Evolutionary conservation across 2,113 vertebrate genomes (phyloP).

Genomic region (Neolamprologus toae): DNA sequence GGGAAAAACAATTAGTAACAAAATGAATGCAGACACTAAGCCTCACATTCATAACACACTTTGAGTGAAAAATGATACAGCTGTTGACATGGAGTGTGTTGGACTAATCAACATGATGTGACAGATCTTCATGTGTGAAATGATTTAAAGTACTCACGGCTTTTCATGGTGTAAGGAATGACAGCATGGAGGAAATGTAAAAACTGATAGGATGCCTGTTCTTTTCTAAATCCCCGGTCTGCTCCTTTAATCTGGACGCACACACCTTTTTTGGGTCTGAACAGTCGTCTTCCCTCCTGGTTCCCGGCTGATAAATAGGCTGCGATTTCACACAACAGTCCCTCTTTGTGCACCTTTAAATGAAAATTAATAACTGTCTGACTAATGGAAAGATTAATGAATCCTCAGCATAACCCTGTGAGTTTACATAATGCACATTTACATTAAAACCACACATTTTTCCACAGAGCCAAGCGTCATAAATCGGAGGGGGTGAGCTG

Average conservation of each 20-base stretch:
- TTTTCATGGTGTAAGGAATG: not conserved
- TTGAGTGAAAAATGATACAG: not conserved
- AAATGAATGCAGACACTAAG: not conserved
- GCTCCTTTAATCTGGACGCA: not conserved
- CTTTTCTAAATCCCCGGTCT: not conserved
- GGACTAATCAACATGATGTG: not conserved
- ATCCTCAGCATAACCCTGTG: not conserved
- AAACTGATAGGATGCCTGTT: not conserved
- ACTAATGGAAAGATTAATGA: constrained; percentile 56
- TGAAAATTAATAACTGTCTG: constrained; percentile 44
- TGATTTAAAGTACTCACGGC: not conserved
- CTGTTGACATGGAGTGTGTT: not conserved
- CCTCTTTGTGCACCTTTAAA: constrained; percentile 35
- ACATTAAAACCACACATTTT: constrained; percentile 41
- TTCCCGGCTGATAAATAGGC: constrained; percentile 34
- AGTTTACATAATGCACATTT: constrained; percentile 46
- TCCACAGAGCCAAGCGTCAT: not conserved
- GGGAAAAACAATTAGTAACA: not conserved
- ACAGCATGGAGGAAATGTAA: not conserved
- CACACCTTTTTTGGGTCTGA: not conserved
- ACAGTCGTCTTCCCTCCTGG: not conserved
- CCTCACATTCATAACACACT: not conserved
- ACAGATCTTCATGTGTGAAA: not conserved
- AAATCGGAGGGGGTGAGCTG: not conserved
- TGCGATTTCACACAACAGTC: not conserved